Evolutionary conservation across 2,888 invertebrate species (phyloP).

Genomic region (Seira sanloemensis): DNA sequence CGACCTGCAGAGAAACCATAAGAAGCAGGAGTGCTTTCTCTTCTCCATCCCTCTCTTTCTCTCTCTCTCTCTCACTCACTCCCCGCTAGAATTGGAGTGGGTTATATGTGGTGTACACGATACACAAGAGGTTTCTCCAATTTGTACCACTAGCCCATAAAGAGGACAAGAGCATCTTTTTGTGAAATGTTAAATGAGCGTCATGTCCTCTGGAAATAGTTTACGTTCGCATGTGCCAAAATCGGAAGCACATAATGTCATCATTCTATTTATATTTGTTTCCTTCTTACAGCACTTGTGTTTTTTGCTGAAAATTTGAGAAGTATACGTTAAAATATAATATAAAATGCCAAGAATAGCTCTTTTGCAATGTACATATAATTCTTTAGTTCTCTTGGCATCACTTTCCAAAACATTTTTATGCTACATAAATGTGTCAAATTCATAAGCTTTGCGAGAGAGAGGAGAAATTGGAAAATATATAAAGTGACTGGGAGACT

Average conservation of each 20-base stretch:
- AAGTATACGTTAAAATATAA: too few species aligned
- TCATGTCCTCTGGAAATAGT: conserved; percentile 13
- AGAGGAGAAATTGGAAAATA: conserved; percentile 9
- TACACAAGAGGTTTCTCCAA: not conserved
- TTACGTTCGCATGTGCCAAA: conserved; percentile 9
- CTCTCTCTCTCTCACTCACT: too few species aligned
- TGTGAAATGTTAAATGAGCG: not conserved
- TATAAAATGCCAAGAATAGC: too few species aligned
- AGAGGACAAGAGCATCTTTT: not conserved
- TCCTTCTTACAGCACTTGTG: too few species aligned
- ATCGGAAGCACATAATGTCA: conserved; percentile 11
- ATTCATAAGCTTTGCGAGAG: conserved; percentile 18
- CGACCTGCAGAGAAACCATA: conserved; percentile 9
- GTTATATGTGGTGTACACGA: not conserved
- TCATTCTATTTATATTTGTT: conserved; percentile 14
- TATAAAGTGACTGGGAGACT: conserved; percentile 4
- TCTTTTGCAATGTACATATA: too few species aligned
- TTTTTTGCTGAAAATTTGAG: too few species aligned
- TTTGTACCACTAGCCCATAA: not conserved
- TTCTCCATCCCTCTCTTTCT: too few species aligned
- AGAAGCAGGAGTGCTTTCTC: not conserved
- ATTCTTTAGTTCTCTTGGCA: not conserved
- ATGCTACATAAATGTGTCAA: conserved; percentile 35
- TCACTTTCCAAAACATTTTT: not conserved
- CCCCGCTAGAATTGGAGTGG: too few species aligned